Percentiles rank a stretch among this genome's conserved stretches.
phyloP scores from a whole-genome alignment of 2,113 vertebrate species.

The Hyla sarda region DNA sequence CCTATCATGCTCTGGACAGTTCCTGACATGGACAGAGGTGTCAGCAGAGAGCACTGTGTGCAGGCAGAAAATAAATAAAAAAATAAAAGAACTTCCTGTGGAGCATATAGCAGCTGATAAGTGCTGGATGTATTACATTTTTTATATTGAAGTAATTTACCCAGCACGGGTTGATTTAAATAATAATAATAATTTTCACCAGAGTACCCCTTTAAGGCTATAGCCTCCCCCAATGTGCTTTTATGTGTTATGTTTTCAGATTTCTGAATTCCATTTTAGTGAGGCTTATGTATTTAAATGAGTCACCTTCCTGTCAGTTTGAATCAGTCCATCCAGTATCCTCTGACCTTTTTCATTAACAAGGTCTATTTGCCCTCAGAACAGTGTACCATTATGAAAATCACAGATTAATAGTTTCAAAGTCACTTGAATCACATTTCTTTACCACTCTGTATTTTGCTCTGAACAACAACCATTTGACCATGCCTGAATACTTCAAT shows the following conservation, averaged over 20 bases:
- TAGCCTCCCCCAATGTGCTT: no score
- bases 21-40: no score
- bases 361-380: neutral
- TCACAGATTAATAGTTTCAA: neutral
- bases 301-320: slow-evolving; percentile 16
- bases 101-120: no score
- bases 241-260: neutral
- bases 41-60: no score
- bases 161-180: no score
- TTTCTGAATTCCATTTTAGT: neutral
- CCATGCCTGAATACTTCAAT: neutral
- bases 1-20: no score
- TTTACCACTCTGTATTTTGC: neutral
- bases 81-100: no score
- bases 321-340: neutral
- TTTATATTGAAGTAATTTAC: no score
- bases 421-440: neutral
- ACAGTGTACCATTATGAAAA: neutral
- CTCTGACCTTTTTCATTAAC: neutral
- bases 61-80: no score
- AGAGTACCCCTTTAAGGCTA: no score
- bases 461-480: neutral
- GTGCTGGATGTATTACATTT: no score
- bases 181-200: no score
- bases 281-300: neutral